A percentile compares a stretch with the other conserved stretches of the same genome.
Evolutionary conservation across 2,113 vertebrate species (phyloP).

Genomic region (Tachycineta bicolor): DNA sequence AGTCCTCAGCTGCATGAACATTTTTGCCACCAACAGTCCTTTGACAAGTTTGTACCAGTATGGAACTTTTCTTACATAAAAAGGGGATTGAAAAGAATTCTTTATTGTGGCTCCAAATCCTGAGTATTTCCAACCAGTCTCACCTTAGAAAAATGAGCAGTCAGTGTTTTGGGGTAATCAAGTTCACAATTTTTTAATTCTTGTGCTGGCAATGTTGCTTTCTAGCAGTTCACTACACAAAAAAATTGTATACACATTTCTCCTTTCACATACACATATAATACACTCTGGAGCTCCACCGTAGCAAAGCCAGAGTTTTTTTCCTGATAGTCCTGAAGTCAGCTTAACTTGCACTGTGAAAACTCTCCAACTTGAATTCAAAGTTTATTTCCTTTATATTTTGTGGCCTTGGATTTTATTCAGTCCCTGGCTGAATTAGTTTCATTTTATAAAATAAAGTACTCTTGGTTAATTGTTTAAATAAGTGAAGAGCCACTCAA

Average conservation of each 20-base stretch:
- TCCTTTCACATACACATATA: accelerated
- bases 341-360: not conserved
- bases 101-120: not conserved
- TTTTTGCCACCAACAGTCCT: not conserved
- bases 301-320: accelerated
- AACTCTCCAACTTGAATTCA: not conserved
- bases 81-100: not conserved
- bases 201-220: not conserved
- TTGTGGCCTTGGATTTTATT: not conserved
- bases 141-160: not conserved
- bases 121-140: not conserved
- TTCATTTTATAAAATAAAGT: not conserved
- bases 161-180: not conserved
- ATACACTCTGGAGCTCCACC: not conserved
- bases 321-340: not conserved
- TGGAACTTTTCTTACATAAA: not conserved
- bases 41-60: not conserved
- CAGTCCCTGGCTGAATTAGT: not conserved
- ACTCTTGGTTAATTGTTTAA: not conserved
- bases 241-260: not conserved
- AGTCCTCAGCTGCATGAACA: not conserved
- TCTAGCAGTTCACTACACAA: not conserved
- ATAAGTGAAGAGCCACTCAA: not conserved
- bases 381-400: not conserved
- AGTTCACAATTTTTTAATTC: not conserved